A percentile compares a stretch with the other conserved stretches of the same genome.
These are phyloP conservation scores for Drosophila prosaltans DNA, from an alignment of 1,140 invertebrate species.

Conservation along the genomic window DNA sequence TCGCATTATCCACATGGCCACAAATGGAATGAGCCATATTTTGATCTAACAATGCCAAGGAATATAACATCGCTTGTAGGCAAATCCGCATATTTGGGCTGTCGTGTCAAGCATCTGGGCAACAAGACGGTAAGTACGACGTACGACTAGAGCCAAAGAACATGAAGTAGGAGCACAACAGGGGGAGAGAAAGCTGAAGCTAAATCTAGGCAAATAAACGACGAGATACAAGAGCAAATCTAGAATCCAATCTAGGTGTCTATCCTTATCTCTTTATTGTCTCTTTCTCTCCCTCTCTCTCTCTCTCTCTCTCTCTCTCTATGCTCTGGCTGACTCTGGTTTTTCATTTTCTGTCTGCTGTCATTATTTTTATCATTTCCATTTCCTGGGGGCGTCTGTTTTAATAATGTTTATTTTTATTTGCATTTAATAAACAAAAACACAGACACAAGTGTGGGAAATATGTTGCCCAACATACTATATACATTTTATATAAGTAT, in stretches of 20 bases:
- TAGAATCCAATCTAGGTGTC: constrained; percentile 10
- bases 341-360: constrained; percentile 1
- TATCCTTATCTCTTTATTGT: background rate
- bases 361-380: constrained; percentile 16
- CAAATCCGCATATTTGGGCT: constrained; percentile 92
- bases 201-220: constrained; percentile 17
- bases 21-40: constrained; percentile 87
- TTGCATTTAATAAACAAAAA: constrained; percentile 80
- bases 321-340: background rate
- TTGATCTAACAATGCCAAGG: constrained; percentile 91
- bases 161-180: background rate
- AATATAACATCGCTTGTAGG: constrained; percentile 94
- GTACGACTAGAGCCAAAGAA: constrained; percentile 10
- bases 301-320: background rate
- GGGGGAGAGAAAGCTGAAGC: background rate
- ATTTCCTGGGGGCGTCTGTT: constrained; percentile 55
- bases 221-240: background rate
- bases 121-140: constrained; percentile 90
- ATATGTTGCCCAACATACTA: constrained; percentile 54
- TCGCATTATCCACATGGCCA: constrained; percentile 78
- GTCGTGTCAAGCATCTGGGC: constrained; percentile 93
- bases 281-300: background rate
- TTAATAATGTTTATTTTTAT: constrained; percentile 81
- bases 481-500: background rate
- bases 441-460: constrained; percentile 62